Conservation (phyloP, 2,797 vertebrate genomes). For the Pelobates cultripes region DNA sequence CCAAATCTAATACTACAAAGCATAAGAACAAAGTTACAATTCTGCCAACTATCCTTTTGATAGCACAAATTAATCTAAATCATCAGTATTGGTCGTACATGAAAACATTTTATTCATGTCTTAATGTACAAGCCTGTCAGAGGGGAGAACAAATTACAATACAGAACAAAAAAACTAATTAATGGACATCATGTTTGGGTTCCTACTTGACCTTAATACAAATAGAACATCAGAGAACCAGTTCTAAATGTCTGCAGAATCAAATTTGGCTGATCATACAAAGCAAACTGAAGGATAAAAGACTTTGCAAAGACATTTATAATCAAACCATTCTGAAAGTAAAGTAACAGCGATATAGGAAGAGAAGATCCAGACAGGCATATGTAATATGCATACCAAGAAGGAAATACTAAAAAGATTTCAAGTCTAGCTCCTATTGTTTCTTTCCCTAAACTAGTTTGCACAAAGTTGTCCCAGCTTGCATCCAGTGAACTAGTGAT, state of each 20-base stretch:
- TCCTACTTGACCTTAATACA: constrained; percentile 12
- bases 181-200: neutral
- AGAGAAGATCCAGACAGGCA: neutral
- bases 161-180: neutral
- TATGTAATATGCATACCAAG: no score
- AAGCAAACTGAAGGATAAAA: neutral
- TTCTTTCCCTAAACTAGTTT: no score
- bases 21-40: constrained; percentile 27
- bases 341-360: neutral
- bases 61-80: constrained; percentile 16
- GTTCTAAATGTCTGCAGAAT: neutral
- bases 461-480: no score
- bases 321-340: neutral
- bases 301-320: neutral
- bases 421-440: no score
- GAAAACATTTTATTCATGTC: neutral
- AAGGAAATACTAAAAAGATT: no score
- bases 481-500: no score
- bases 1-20: constrained; percentile 25
- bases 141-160: constrained; percentile 7
- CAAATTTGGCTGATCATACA: neutral
- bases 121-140: neutral
- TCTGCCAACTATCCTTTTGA: constrained; percentile 8
- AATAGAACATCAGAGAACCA: neutral
- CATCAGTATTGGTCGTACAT: constrained; percentile 2